phyloP scores from a whole-genome alignment of 2,797 vertebrate genomes.

The Triplophysa bombifrons region DNA sequence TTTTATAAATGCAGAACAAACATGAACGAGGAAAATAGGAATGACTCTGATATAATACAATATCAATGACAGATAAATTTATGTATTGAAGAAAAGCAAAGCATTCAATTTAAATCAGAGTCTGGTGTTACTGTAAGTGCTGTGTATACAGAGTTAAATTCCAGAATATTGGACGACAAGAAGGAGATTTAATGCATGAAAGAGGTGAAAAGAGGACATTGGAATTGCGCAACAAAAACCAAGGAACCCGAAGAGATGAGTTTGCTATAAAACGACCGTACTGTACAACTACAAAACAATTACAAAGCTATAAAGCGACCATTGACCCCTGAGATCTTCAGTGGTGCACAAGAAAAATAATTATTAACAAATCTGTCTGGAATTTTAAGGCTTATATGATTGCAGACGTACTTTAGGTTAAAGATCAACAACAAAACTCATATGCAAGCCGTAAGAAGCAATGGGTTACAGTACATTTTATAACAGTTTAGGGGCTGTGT shows the following conservation, averaged over 20 bases:
- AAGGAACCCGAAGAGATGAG: neutral
- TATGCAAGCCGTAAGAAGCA: too few relatives aligned
- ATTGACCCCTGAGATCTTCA: neutral
- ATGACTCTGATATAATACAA: too few relatives aligned
- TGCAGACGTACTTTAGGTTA: neutral
- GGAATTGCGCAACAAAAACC: neutral
- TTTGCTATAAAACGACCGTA: neutral
- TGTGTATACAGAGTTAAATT: neutral
- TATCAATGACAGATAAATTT: too few relatives aligned
- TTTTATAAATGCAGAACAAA: too few relatives aligned
- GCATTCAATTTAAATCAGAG: too few relatives aligned
- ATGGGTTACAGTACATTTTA: too few relatives aligned
- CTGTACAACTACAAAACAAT: too few relatives aligned
- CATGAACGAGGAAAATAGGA: too few relatives aligned
- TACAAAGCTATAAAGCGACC: neutral
- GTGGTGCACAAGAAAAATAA: neutral
- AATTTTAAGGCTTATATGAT: neutral
- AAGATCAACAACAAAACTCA: neutral
- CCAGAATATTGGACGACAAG: neutral
- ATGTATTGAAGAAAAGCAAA: too few relatives aligned
- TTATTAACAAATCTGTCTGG: slow-evolving; percentile 4
- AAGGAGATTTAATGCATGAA: too few relatives aligned
- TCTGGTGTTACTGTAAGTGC: neutral
- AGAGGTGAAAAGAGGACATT: too few relatives aligned
- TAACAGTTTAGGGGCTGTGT: too few relatives aligned